A percentile compares a stretch with the other conserved stretches of the same genome.
Evolutionary conservation across 2,113 vertebrate species (phyloP).

Genomic region (Oryzias woworae): DNA sequence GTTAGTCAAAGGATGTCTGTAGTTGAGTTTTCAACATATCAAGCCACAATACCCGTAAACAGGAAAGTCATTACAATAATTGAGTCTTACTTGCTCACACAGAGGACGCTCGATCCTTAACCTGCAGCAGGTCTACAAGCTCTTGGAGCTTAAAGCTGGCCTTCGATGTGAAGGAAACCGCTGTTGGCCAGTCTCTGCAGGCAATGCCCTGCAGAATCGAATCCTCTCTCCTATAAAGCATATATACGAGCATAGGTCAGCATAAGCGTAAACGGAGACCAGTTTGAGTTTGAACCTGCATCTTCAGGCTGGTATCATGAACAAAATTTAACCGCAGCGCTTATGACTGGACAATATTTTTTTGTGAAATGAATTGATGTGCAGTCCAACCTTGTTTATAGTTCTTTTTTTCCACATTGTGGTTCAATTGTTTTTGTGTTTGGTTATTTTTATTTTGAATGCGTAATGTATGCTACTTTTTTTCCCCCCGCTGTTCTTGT

Average conservation of each 20-base stretch:
- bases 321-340: constrained; percentile 47
- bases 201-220: too few relatives aligned
- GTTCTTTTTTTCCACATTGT: constrained; percentile 54
- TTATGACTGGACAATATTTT: constrained; percentile 45
- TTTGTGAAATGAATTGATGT: constrained; percentile 46
- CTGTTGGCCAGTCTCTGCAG: too few relatives aligned
- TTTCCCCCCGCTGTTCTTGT: constrained; percentile 78
- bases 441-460: constrained; percentile 42
- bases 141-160: too few relatives aligned
- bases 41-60: constrained; percentile 71
- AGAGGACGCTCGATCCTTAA: constrained; percentile 31
- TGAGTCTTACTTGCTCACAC: constrained; percentile 55
- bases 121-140: too few relatives aligned
- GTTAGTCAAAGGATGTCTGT: constrained; percentile 64
- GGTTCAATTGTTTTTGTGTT: constrained; percentile 56
- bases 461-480: constrained; percentile 47
- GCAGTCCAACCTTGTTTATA: constrained; percentile 56
- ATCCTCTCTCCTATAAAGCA: too few relatives aligned
- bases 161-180: too few relatives aligned
- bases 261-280: too few relatives aligned
- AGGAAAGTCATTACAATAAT: constrained; percentile 73
- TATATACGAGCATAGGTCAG: too few relatives aligned
- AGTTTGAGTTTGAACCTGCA: constrained; percentile 36
- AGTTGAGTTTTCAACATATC: constrained; percentile 69
- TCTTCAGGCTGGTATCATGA: constrained; percentile 60